A percentile compares a stretch with the other conserved stretches of the same genome.
These are phyloP conservation scores for Xerus inauris DNA, from an alignment of 2,113 vertebrate species.

Conservation along the genomic window DNA sequence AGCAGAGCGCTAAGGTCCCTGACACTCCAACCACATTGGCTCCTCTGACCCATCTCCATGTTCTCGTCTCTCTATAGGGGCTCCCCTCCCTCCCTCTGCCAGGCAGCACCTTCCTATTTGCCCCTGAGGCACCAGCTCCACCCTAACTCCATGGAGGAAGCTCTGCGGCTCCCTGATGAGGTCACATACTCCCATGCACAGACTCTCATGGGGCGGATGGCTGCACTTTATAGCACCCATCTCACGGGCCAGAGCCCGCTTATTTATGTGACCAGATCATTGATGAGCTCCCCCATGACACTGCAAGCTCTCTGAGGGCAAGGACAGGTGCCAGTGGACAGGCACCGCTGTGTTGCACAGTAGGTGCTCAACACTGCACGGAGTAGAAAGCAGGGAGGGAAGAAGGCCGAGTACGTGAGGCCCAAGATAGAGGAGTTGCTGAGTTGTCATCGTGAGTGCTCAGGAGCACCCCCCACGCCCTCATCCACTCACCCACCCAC, in stretches of 20 bases:
- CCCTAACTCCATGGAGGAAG: not conserved
- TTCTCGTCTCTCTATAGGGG: too few species aligned
- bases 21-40: not conserved
- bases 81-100: not conserved
- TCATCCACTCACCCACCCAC: not conserved
- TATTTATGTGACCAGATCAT: not conserved
- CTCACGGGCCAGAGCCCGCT: too few species aligned
- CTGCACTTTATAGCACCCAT: not conserved
- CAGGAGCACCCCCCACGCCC: not conserved
- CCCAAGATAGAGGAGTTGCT: not conserved
- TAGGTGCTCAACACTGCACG: not conserved
- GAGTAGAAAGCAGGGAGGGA: not conserved
- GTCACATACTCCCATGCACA: not conserved
- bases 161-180: not conserved
- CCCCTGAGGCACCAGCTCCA: not conserved
- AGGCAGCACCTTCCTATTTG: not conserved
- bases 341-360: not conserved
- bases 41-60: not conserved
- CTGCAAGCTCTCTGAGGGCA: not conserved
- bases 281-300: not conserved
- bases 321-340: not conserved
- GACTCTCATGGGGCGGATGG: not conserved
- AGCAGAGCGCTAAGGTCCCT: not conserved
- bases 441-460: not conserved
- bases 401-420: not conserved